Conservation (phyloP, 2,888 invertebrate genomes). For the Drosophila quinaria region DNA sequence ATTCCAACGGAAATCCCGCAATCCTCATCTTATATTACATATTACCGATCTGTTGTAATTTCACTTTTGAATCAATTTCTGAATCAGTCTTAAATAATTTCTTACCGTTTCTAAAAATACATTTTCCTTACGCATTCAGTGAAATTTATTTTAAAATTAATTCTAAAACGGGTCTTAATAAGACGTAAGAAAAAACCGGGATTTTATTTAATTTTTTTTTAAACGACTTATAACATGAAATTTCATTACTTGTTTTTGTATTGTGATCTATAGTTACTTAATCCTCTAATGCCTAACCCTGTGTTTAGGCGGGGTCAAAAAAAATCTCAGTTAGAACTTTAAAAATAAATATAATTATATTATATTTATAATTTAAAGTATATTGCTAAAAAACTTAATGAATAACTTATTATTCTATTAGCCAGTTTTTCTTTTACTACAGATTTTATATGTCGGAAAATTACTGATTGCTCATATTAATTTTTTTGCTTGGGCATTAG, state of each 20-base stretch:
- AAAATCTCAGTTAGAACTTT: too few species aligned
- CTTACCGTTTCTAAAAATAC: background rate
- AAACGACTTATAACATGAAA: conserved; percentile 10
- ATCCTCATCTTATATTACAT: background rate
- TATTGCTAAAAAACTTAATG: too few species aligned
- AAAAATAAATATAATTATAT: too few species aligned
- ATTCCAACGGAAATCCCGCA: conserved; percentile 14
- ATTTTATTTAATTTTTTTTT: background rate
- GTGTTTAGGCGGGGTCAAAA: too few species aligned
- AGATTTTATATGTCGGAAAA: too few species aligned
- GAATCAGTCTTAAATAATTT: background rate
- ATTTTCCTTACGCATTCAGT: background rate
- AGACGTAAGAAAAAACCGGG: conserved; percentile 2
- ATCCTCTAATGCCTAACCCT: too few species aligned
- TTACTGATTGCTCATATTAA: too few species aligned
- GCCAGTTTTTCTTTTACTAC: too few species aligned
- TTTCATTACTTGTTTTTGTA: background rate
- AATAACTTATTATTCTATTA: too few species aligned
- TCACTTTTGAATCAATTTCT: background rate
- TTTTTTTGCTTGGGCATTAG: too few species aligned
- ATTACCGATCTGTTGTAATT: background rate
- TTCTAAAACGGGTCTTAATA: conserved; percentile 1
- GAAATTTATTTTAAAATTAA: conserved; percentile 5
- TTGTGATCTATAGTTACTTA: background rate
- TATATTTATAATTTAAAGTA: too few species aligned